Evolutionary conservation across 2,797 vertebrate species (phyloP).

Genomic region (Enteromius mattozi): DNA sequence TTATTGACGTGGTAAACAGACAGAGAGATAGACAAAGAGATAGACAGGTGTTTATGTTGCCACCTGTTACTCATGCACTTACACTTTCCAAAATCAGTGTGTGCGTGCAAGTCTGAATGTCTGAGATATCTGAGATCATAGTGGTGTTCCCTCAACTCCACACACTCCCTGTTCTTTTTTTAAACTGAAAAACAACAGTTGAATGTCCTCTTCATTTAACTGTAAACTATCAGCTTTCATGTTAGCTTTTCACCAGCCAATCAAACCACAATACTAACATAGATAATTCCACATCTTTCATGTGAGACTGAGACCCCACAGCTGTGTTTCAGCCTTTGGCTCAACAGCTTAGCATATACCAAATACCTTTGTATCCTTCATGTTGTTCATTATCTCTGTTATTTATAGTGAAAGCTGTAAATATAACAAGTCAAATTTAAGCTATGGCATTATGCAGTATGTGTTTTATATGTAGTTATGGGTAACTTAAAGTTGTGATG

Average conservation of each 20-base stretch:
- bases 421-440: slow-evolving; percentile 3
- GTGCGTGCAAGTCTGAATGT: not conserved
- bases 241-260: slow-evolving; percentile 14
- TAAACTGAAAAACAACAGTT: slow-evolving; percentile 29
- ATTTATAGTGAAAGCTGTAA: not conserved
- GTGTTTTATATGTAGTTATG: slow-evolving; percentile 2
- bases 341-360: slow-evolving; percentile 21
- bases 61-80: slow-evolving; percentile 68
- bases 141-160: slow-evolving; percentile 13
- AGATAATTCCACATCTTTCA: slow-evolving; percentile 22
- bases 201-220: slow-evolving; percentile 3
- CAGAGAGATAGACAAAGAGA: slow-evolving; percentile 18
- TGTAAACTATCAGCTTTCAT: slow-evolving; percentile 2
- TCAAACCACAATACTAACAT: not conserved
- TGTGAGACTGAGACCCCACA: slow-evolving; percentile 8
- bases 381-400: slow-evolving; percentile 2
- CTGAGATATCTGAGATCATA: slow-evolving; percentile 23
- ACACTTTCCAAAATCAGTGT: slow-evolving; percentile 17
- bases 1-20: slow-evolving; percentile 1
- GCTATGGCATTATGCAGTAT: not conserved
- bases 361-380: not conserved
- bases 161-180: slow-evolving; percentile 13
- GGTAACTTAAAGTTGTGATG: not conserved
- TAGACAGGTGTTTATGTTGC: slow-evolving; percentile 29
- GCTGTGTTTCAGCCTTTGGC: not conserved